Conservation (phyloP, 1,140 invertebrate species). For the Caenorhabditis briggsae region DNA sequence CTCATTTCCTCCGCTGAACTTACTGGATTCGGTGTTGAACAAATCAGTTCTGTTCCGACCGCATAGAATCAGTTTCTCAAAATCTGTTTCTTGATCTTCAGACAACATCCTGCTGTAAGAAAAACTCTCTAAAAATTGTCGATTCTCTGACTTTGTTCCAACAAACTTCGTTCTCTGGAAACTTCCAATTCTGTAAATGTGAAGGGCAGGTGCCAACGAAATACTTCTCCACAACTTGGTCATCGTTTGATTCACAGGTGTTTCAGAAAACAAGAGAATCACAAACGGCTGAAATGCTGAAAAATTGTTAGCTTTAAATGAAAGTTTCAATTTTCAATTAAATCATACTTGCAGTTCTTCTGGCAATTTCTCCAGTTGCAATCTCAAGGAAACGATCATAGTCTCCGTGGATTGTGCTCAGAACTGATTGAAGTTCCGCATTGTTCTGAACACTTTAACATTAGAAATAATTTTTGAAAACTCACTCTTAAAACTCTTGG, state of each 20-base stretch:
- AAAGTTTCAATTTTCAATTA: neutral
- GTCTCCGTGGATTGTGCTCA: conserved; percentile 34
- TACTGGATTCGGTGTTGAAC: neutral
- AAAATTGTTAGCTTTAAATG: neutral
- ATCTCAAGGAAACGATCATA: conserved; percentile 32
- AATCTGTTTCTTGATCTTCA: conserved; percentile 37
- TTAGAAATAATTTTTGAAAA: neutral
- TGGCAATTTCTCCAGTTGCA: conserved; percentile 32
- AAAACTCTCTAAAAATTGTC: neutral
- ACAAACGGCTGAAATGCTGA: conserved; percentile 37
- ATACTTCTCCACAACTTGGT: conserved; percentile 31
- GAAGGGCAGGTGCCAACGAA: conserved; percentile 9
- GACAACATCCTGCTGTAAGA: conserved; percentile 4
- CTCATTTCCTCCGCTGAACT: conserved; percentile 41
- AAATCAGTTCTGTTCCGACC: neutral
- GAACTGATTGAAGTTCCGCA: conserved; percentile 19
- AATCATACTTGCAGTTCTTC: conserved; percentile 47
- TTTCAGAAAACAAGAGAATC: conserved; percentile 36
- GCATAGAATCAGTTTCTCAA: conserved; percentile 10
- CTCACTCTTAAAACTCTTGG: conserved; percentile 15
- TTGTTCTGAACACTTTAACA: neutral
- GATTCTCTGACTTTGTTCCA: neutral
- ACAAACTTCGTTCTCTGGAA: neutral
- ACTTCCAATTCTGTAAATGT: conserved; percentile 46
- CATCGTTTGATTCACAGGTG: conserved; percentile 36